Percentiles rank a stretch among this genome's conserved stretches.
These are phyloP conservation scores for Cyanistes caeruleus DNA, from an alignment of 2,113 vertebrate genomes.

Conservation along the genomic window DNA sequence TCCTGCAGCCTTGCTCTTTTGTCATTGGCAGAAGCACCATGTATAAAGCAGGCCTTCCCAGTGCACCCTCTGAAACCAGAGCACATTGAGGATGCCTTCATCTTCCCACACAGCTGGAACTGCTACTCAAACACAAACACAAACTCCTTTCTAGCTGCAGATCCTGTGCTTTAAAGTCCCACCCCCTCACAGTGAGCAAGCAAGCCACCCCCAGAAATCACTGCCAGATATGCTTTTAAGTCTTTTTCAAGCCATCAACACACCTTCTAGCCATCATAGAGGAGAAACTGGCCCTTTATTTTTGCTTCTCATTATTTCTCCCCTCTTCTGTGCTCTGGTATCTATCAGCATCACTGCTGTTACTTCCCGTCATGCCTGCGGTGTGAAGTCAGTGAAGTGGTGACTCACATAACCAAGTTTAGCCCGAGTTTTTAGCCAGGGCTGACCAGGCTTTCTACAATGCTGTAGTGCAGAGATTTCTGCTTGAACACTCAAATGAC, in stretches of 20 bases:
- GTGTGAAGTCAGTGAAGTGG: neutral
- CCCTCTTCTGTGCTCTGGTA: neutral
- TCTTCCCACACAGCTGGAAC: slow-evolving; percentile 25
- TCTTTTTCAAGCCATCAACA: neutral
- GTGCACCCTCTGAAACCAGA: neutral
- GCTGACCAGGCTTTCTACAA: neutral
- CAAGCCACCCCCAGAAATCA: neutral
- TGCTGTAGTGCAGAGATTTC: neutral
- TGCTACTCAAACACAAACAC: neutral
- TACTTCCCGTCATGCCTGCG: neutral
- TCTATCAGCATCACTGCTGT: accelerated
- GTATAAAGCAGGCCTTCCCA: neutral
- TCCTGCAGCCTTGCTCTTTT: neutral
- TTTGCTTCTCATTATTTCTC: neutral
- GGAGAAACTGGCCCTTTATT: neutral
- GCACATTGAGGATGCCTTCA: neutral
- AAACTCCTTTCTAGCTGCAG: neutral
- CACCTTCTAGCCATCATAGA: neutral
- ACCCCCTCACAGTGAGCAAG: neutral
- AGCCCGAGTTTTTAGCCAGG: neutral
- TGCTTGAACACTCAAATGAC: neutral
- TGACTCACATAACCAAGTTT: neutral
- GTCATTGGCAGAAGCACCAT: accelerated
- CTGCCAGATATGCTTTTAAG: neutral
- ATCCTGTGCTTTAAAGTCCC: neutral